phyloP scores from a whole-genome alignment of 2,113 vertebrate species.

The Heterotis niloticus region DNA sequence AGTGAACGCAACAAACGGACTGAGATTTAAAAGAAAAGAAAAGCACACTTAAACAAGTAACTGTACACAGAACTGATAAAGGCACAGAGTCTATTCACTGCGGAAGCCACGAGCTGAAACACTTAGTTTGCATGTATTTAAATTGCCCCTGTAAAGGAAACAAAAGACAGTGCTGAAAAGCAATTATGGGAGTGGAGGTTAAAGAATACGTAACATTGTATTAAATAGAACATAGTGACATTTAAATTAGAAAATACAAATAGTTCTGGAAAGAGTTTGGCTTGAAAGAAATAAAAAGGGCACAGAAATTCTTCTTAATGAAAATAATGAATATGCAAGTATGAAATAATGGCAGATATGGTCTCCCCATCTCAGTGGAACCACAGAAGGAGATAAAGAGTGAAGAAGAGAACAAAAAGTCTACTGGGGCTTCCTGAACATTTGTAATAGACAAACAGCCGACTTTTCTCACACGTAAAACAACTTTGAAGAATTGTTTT shows the following conservation, averaged over 20 bases:
- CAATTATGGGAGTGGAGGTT: not conserved
- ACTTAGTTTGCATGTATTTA: conserved; percentile 9
- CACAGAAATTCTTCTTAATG: no score
- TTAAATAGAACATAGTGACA: not conserved
- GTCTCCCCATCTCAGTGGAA: no score
- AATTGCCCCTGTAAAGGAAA: not conserved
- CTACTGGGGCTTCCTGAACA: no score
- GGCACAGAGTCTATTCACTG: not conserved
- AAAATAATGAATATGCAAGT: no score
- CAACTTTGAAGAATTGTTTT: no score
- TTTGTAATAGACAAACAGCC: no score
- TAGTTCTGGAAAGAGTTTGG: not conserved
- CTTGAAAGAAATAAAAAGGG: not conserved
- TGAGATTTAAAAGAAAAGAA: not conserved
- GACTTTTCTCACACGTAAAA: no score
- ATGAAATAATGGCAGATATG: no score
- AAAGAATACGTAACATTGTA: no score
- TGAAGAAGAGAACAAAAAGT: no score
- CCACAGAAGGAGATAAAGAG: no score
- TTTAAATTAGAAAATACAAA: no score
- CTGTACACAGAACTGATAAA: not conserved
- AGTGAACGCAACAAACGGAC: not conserved
- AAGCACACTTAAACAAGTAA: not conserved
- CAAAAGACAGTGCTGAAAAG: not conserved
- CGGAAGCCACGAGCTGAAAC: not conserved